These are phyloP conservation scores for Hypotaenidia okinawae DNA, from an alignment of 2,797 vertebrate species.

Conservation along the genomic window DNA sequence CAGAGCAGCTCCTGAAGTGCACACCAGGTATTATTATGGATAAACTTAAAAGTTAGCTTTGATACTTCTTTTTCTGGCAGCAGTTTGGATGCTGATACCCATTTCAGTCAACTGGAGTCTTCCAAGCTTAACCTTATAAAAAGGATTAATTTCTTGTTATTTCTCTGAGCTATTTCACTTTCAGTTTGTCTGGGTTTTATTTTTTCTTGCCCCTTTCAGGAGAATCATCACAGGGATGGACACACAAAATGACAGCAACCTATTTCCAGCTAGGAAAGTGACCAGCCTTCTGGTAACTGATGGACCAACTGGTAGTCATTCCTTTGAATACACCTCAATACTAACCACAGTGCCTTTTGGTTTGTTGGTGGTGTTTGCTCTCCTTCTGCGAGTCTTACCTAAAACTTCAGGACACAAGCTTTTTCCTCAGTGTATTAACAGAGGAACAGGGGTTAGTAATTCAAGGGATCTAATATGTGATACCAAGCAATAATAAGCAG, in stretches of 20 bases:
- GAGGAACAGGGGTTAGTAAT: rapidly evolving
- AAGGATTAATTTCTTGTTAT: not conserved
- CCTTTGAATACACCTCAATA: not conserved
- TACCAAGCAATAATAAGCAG: not conserved
- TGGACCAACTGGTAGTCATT: not conserved
- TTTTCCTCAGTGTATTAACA: not conserved
- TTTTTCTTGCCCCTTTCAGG: not conserved
- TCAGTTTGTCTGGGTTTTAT: not conserved
- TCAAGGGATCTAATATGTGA: not conserved
- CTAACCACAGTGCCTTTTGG: rapidly evolving
- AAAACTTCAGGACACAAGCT: not conserved
- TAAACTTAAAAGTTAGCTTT: not conserved
- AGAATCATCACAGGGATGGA: not conserved
- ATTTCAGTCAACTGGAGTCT: not conserved
- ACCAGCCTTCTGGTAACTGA: not conserved
- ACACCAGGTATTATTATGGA: not conserved
- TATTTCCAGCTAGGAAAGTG: not conserved
- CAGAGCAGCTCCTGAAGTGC: not conserved
- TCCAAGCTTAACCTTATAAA: not conserved
- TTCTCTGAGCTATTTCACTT: not conserved
- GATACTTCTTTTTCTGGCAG: not conserved
- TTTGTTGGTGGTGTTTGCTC: not conserved
- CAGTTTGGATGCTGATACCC: not conserved
- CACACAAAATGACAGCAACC: not conserved
- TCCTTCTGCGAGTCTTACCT: not conserved